Conservation (phyloP, 92 coral and sea anemone genomes). For the Ricordea florida region DNA sequence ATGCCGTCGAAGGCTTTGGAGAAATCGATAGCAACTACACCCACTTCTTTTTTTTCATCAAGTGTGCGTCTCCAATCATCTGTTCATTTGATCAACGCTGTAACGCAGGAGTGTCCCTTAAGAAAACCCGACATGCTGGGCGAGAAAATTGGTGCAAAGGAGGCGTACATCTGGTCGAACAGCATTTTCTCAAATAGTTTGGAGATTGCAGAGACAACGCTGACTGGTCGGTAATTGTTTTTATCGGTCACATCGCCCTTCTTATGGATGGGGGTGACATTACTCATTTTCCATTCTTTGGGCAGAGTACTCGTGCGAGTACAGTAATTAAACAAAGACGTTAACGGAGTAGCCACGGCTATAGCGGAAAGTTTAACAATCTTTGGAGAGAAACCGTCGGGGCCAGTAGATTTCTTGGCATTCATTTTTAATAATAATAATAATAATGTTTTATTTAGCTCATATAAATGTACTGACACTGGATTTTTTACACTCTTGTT, state of each 20-base stretch:
- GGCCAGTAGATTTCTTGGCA: constrained; percentile 14
- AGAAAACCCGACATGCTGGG: constrained; percentile 32
- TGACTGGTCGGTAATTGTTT: constrained; percentile 28
- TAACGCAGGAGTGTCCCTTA: constrained; percentile 17
- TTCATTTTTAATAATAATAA: constrained; percentile 9
- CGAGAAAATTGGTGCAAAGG: constrained; percentile 18
- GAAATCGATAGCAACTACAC: constrained; percentile 29
- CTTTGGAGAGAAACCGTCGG: constrained; percentile 19
- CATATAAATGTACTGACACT: too few relatives aligned
- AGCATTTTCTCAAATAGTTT: constrained; percentile 37
- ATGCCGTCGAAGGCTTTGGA: constrained; percentile 20
- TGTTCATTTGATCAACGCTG: constrained; percentile 25
- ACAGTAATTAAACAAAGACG: constrained; percentile 28
- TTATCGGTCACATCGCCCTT: constrained; percentile 10
- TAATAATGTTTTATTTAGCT: too few relatives aligned
- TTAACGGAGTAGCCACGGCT: neutral
- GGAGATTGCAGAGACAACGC: constrained; percentile 12
- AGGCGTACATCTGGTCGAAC: constrained; percentile 25
- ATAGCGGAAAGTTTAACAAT: constrained; percentile 6
- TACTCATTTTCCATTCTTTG: constrained; percentile 10
- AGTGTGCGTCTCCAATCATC: constrained; percentile 40
- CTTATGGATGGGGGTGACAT: constrained; percentile 20
- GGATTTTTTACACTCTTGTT: too few relatives aligned
- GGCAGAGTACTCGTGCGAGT: constrained; percentile 14
- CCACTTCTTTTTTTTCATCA: constrained; percentile 33